These are phyloP conservation scores for Balanococcus diminutus DNA, from an alignment of 2,888 invertebrate species.

Conservation along the genomic window DNA sequence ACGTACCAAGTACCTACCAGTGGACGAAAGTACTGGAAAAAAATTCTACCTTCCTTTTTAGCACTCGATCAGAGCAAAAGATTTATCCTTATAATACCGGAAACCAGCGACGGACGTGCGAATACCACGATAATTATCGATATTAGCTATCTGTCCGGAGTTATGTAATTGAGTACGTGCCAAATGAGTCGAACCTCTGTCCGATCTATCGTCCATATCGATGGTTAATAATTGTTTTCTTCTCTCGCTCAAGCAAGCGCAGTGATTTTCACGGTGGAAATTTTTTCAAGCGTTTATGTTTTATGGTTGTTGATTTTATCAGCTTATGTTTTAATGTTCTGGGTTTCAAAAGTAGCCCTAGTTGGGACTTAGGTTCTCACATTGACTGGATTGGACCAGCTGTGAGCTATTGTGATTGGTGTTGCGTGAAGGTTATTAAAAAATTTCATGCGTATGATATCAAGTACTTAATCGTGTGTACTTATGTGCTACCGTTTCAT, in stretches of 20 bases:
- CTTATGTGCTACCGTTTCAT: neutral
- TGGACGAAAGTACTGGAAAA: neutral
- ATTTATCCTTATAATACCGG: slow-evolving; percentile 27
- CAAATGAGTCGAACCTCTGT: slow-evolving; percentile 28
- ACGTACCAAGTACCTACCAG: neutral
- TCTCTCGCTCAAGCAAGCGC: neutral
- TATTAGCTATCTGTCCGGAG: slow-evolving; percentile 10
- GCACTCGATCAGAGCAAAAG: neutral
- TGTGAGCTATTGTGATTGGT: neutral
- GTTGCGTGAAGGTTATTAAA: slow-evolving; percentile 5
- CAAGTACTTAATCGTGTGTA: neutral
- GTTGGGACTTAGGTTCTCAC: neutral
- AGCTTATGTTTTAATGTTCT: too few species aligned
- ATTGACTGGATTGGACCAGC: neutral
- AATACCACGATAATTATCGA: slow-evolving; percentile 26
- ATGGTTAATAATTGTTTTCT: slow-evolving; percentile 10
- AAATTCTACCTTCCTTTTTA: neutral
- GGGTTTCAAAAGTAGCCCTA: neutral
- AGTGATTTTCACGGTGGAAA: neutral
- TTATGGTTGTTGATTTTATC: slow-evolving; percentile 11
- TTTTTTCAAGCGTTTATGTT: neutral
- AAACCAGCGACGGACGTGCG: neutral
- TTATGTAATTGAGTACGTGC: slow-evolving; percentile 31
- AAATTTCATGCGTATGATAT: neutral
- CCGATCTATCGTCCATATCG: neutral